phyloP scores from a whole-genome alignment of 2,888 invertebrate genomes.

The Ormyrus pomaceus region DNA sequence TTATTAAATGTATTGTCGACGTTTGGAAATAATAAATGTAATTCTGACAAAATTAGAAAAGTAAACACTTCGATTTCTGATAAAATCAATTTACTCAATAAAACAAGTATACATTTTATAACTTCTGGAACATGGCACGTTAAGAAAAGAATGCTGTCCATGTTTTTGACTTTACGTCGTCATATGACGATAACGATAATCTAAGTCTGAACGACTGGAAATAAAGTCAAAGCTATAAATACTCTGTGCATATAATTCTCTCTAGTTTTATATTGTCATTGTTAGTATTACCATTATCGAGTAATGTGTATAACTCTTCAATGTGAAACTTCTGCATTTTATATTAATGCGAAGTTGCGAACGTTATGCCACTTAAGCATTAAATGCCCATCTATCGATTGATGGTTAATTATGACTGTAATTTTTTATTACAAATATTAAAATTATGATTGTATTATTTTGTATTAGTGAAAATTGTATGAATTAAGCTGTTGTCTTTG shows the following conservation, averaged over 20 bases:
- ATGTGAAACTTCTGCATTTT: conserved; percentile 35
- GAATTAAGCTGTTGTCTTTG: conserved; percentile 22
- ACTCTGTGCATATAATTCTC: conserved; percentile 57
- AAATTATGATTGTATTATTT: conserved; percentile 27
- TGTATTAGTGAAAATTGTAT: conserved; percentile 16
- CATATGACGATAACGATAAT: conserved; percentile 27
- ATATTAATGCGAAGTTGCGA: neutral
- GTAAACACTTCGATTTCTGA: neutral
- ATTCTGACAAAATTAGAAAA: neutral
- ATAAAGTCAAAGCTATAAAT: conserved; percentile 57
- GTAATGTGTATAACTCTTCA: conserved; percentile 43
- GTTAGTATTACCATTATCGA: conserved; percentile 50
- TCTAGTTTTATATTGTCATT: conserved; percentile 56
- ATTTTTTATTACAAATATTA: conserved; percentile 24
- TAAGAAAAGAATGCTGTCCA: conserved; percentile 12
- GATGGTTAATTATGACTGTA: conserved; percentile 11
- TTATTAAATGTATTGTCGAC: neutral
- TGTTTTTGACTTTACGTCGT: conserved; percentile 31
- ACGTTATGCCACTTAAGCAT: conserved; percentile 5
- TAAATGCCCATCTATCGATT: conserved; percentile 6
- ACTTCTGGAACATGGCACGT: neutral
- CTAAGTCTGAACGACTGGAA: conserved; percentile 33
- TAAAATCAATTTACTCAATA: neutral
- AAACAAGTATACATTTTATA: neutral
- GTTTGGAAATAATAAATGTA: conserved; percentile 21